Percentiles rank a stretch among this genome's conserved stretches.
phyloP scores from a whole-genome alignment of 2,888 invertebrate genomes.

The Litoditis marina region DNA sequence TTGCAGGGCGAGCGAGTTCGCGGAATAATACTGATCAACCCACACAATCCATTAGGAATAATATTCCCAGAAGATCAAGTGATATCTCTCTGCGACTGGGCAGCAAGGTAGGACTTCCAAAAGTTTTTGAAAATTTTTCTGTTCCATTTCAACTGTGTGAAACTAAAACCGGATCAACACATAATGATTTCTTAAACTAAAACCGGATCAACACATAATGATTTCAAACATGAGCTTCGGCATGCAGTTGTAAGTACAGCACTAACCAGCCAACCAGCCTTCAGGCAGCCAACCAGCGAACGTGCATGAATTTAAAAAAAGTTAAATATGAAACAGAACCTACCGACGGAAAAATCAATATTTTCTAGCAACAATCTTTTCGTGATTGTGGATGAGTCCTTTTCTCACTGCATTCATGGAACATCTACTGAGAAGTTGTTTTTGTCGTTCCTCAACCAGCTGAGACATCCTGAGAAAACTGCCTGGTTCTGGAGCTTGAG shows the following conservation, averaged over 20 bases:
- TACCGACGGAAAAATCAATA: too few relatives aligned
- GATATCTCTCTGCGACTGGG: constrained; percentile 54
- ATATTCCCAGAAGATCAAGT: constrained; percentile 49
- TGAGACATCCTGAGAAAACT: constrained; percentile 30
- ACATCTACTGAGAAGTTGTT: constrained; percentile 22
- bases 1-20: constrained; percentile 50
- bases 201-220: too few relatives aligned
- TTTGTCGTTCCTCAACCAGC: constrained; percentile 36
- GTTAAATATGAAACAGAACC: too few relatives aligned
- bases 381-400: constrained; percentile 49
- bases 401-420: constrained; percentile 38
- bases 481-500: constrained; percentile 59
- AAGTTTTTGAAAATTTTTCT: not conserved
- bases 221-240: not conserved
- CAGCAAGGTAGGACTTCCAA: constrained; percentile 36
- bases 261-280: too few relatives aligned
- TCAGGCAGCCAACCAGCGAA: too few relatives aligned
- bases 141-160: too few relatives aligned
- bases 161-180: too few relatives aligned
- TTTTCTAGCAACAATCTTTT: constrained; percentile 35
- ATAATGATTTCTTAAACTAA: too few relatives aligned
- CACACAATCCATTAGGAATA: constrained; percentile 60
- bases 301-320: too few relatives aligned
- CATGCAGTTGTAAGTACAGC: too few relatives aligned
- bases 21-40: constrained; percentile 57